Evolutionary conservation across 30 jellyfish, hydroid and myxozoan genomes (phyloP).

Genomic region (Pseudorhiza aurosa): DNA sequence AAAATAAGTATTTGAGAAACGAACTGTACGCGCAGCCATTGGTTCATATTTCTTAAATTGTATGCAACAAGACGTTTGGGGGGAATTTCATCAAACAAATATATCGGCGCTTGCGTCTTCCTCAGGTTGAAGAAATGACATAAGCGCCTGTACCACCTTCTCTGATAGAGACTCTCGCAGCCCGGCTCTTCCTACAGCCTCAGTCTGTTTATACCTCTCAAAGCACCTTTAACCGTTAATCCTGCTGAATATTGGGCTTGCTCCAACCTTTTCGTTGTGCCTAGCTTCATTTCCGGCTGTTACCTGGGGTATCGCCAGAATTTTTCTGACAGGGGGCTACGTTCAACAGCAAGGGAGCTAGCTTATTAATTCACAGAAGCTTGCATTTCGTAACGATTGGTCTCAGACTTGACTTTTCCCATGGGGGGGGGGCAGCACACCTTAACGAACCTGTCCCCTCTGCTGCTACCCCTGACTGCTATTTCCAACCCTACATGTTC

Average conservation of each 20-base stretch:
- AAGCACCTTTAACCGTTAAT: conserved; percentile 6
- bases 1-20: conserved; percentile 24
- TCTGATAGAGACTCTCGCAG: conserved; percentile 14
- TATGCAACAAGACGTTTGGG: neutral
- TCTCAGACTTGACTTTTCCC: too few relatives aligned
- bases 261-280: neutral
- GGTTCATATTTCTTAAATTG: conserved; percentile 14
- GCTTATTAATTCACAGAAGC: too few relatives aligned
- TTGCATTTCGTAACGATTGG: too few relatives aligned
- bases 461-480: too few relatives aligned
- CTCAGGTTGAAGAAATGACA: conserved; percentile 26
- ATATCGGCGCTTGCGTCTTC: conserved; percentile 6
- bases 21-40: conserved; percentile 25
- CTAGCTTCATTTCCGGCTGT: conserved; percentile 8
- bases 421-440: too few relatives aligned
- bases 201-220: conserved; percentile 11
- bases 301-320: conserved; percentile 7
- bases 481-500: too few relatives aligned
- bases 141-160: conserved; percentile 42
- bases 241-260: conserved; percentile 43
- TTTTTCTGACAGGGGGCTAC: too few relatives aligned
- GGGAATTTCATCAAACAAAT: conserved; percentile 27
- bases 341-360: too few relatives aligned
- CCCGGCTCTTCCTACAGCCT: conserved; percentile 19
- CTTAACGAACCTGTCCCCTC: too few relatives aligned